Conservation (phyloP, 2,113 vertebrate species). For the Ictalurus punctatus region DNA sequence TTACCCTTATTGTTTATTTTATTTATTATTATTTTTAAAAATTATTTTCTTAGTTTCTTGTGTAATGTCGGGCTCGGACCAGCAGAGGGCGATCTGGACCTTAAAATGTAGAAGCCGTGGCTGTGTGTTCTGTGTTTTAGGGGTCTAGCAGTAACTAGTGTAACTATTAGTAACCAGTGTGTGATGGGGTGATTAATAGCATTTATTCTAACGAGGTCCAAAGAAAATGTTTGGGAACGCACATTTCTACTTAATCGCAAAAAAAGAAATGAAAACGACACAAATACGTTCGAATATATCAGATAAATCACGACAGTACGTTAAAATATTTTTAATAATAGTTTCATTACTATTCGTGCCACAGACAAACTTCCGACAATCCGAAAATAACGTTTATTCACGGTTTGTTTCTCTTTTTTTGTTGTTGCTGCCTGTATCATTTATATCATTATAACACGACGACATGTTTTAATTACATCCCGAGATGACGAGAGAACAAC, state of each 20-base stretch:
- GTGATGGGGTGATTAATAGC: background rate
- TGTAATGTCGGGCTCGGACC: background rate
- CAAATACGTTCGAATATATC: too few species aligned
- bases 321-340: too few species aligned
- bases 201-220: background rate
- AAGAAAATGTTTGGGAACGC: background rate
- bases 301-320: too few species aligned
- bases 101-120: background rate
- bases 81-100: slow-evolving; percentile 2
- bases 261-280: background rate
- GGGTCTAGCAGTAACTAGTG: background rate
- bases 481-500: background rate
- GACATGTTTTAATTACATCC: background rate
- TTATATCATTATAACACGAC: background rate
- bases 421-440: background rate
- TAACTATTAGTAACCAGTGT: too few species aligned
- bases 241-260: background rate
- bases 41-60: background rate
- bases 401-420: too few species aligned
- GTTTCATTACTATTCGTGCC: too few species aligned
- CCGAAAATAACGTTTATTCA: too few species aligned
- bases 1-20: background rate
- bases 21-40: too few species aligned
- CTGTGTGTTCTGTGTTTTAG: background rate
- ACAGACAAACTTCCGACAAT: too few species aligned